Percentiles rank a stretch among this genome's conserved stretches.
phyloP scores from a whole-genome alignment of 1,140 invertebrate species.

The Doryteuthis pealeii region DNA sequence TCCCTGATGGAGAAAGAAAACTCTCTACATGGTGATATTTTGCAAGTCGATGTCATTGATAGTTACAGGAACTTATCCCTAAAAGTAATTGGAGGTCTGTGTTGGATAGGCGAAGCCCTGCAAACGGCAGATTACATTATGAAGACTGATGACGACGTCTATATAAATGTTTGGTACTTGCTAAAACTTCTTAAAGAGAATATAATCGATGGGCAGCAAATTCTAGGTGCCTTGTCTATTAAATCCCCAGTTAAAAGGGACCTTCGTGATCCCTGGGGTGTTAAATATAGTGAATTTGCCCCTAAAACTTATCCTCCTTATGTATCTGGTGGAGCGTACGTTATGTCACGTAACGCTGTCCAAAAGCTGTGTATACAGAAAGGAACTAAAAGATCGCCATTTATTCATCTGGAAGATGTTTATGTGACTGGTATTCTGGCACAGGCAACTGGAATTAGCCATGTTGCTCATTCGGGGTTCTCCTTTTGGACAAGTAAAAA shows the following conservation, averaged over 20 bases:
- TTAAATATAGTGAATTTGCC: slow-evolving; percentile 5
- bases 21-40: slow-evolving; percentile 39
- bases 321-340: slow-evolving; percentile 57
- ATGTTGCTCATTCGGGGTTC: slow-evolving; percentile 4
- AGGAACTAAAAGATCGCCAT: slow-evolving; percentile 39
- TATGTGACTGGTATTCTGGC: slow-evolving; percentile 47
- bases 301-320: slow-evolving; percentile 50
- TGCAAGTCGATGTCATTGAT: slow-evolving; percentile 44
- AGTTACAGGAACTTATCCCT: slow-evolving; percentile 47
- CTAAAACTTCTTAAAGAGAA: slow-evolving; percentile 20
- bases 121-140: slow-evolving; percentile 70
- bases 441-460: background rate
- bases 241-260: slow-evolving; percentile 8
- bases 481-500: slow-evolving; percentile 2
- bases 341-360: slow-evolving; percentile 53
- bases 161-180: slow-evolving; percentile 65
- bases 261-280: slow-evolving; percentile 6
- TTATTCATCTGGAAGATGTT: slow-evolving; percentile 57
- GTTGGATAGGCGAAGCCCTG: slow-evolving; percentile 74
- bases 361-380: slow-evolving; percentile 39
- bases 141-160: slow-evolving; percentile 89
- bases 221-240: background rate
- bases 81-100: slow-evolving; percentile 77
- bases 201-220: background rate
- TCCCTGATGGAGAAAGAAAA: slow-evolving; percentile 63